A percentile compares a stretch with the other conserved stretches of the same genome.
Conservation (phyloP, 1,140 invertebrate species). For the Grapholita molesta region DNA sequence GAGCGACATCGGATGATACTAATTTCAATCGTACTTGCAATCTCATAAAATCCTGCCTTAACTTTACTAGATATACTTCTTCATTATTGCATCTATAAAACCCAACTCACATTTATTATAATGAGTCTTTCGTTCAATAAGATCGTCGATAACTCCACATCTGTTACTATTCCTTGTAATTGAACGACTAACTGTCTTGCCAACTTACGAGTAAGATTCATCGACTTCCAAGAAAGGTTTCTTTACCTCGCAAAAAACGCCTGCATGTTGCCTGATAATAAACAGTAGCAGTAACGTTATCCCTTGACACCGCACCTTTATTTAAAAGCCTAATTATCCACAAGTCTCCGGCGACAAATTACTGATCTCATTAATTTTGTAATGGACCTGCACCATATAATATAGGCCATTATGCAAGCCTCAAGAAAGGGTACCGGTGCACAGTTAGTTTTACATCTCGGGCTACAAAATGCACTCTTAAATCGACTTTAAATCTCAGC, state of each 20-base stretch:
- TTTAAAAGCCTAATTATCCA: slow-evolving; percentile 16
- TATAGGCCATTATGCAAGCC: slow-evolving; percentile 20
- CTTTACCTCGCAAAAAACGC: neutral
- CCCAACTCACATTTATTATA: neutral
- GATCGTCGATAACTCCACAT: neutral
- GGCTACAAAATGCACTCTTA: neutral
- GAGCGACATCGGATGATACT: neutral
- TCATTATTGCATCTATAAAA: neutral
- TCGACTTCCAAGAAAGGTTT: neutral
- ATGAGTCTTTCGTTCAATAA: neutral
- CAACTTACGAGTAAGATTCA: neutral
- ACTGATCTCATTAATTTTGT: slow-evolving; percentile 16
- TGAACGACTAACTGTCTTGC: neutral
- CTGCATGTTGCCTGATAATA: slow-evolving; percentile 9
- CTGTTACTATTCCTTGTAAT: neutral
- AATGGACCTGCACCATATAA: slow-evolving; percentile 16
- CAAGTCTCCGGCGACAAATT: slow-evolving; percentile 8
- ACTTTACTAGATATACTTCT: neutral
- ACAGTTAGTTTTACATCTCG: neutral
- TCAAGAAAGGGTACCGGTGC: slow-evolving; percentile 17
- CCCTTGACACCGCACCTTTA: slow-evolving; percentile 10
- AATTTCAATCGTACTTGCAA: neutral
- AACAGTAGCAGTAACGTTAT: slow-evolving; percentile 11
- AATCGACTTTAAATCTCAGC: neutral
- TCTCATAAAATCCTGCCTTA: neutral